These are phyloP conservation scores for Andrena camellia DNA, from an alignment of 2,888 invertebrate species.

Conservation along the genomic window DNA sequence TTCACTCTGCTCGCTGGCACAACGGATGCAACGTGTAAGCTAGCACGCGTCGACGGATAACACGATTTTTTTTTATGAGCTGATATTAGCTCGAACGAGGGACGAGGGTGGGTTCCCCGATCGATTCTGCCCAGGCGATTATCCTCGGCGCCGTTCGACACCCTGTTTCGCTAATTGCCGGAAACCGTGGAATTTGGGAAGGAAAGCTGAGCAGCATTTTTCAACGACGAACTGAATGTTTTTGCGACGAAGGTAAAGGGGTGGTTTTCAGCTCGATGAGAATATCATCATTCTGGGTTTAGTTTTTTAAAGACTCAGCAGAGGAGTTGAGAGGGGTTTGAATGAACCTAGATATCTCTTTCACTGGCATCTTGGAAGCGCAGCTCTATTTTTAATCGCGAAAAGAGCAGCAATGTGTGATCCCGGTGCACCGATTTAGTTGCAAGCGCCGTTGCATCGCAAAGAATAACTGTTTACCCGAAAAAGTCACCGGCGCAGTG, in stretches of 20 bases:
- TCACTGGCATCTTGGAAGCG: too few relatives aligned
- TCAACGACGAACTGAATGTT: too few relatives aligned
- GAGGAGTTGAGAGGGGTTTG: too few relatives aligned
- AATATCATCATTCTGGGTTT: too few relatives aligned
- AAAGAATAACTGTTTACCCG: constrained; percentile 40
- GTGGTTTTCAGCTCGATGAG: background rate
- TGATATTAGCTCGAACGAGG: constrained; percentile 26
- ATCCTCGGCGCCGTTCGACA: background rate
- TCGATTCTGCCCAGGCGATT: background rate
- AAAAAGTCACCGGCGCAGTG: constrained; percentile 22
- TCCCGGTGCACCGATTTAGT: background rate
- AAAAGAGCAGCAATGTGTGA: background rate
- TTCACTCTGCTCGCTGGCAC: constrained; percentile 9
- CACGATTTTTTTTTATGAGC: constrained; percentile 29
- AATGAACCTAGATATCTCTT: too few relatives aligned
- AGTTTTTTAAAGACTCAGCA: too few relatives aligned
- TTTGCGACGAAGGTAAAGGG: background rate
- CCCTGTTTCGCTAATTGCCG: background rate
- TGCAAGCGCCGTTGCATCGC: background rate
- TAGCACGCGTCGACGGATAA: constrained; percentile 33
- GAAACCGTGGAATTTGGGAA: background rate
- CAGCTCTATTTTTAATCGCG: background rate
- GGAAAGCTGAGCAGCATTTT: too few relatives aligned
- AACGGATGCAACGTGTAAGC: constrained; percentile 51
- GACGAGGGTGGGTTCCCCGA: background rate